Evolutionary conservation across 92 coral and sea anemone genomes (phyloP), one percentile per base, ranked within the genome.

Genomic region (Phenganax subtilis): DNA sequence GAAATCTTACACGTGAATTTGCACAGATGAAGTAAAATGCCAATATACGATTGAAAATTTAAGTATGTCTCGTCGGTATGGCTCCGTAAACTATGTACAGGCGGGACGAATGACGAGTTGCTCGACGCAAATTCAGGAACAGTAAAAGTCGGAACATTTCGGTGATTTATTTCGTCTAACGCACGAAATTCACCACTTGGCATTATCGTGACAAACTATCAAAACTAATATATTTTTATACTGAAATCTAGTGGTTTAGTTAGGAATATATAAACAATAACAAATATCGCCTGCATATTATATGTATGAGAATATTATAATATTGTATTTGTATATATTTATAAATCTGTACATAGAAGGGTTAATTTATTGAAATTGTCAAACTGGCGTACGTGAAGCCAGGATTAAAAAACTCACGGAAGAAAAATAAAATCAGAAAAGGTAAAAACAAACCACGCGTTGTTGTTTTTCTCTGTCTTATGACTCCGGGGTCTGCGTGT

Each of bases 341-440:
- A 73, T 73, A 55, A 14, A 53, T 14, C 9, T 53, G 54, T 73
- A 52, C 52, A 12, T 0, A 72, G 15, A 14, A 8, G 64, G 61
- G 57, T 56, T 75, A 55, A 75, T 55, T 75, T 75, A 75, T 55
- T 30, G 53, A 75, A 76, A 76, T 76, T 76, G 81, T 76, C 58
- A 76, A 58, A 0, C 73, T 64, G 64, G 81, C 20, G 28, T 0
- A 28, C 55, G 81, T 76, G 81, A 75, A 55, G 44, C 81, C 81
- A 76, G 81, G 51, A 31, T 20, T 29, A 76, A 76, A 76, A 76
- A 57, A 10, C 44, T 64, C 73, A 68, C 73, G 53, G 58, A 56
- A n/a, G 17, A 12, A 30, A 76, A 76, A 75, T 75, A 12, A 76
- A 76, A 76, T 30, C 51, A 75, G 56, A 56, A 57, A 31, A 30